Percentiles rank a stretch among this genome's conserved stretches.
These are phyloP conservation scores for Chaenodraco wilsoni DNA, from an alignment of 2,797 vertebrate genomes.

Conservation along the genomic window DNA sequence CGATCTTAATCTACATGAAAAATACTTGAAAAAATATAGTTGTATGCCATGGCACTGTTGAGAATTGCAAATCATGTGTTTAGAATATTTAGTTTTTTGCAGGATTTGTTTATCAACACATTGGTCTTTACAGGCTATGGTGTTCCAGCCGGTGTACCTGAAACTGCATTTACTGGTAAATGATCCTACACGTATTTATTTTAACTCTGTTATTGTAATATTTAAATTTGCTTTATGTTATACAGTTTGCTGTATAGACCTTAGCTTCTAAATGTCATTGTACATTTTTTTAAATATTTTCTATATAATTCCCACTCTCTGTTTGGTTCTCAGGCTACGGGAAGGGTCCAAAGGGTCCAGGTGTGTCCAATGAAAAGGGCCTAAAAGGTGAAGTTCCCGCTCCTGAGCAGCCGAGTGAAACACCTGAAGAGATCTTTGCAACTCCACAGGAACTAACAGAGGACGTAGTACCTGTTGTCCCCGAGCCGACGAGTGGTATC, in stretches of 20 bases:
- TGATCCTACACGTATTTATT: slow-evolving; percentile 11
- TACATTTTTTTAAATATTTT: not conserved
- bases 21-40: too few species aligned
- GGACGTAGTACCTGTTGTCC: slow-evolving; percentile 16
- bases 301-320: not conserved
- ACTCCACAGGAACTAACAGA: slow-evolving; percentile 36
- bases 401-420: slow-evolving; percentile 52
- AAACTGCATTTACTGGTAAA: slow-evolving; percentile 66
- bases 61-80: not conserved
- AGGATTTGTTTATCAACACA: not conserved
- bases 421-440: slow-evolving; percentile 32
- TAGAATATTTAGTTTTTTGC: too few species aligned
- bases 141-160: slow-evolving; percentile 49
- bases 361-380: slow-evolving; percentile 42
- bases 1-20: too few species aligned
- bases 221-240: not conserved
- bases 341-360: slow-evolving; percentile 53
- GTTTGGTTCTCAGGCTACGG: slow-evolving; percentile 69
- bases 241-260: not conserved
- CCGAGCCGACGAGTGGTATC: slow-evolving; percentile 40
- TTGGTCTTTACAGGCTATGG: slow-evolving; percentile 61
- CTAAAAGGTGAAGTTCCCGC: slow-evolving; percentile 65
- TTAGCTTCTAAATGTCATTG: not conserved
- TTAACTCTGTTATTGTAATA: not conserved
- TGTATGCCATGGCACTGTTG: slow-evolving; percentile 18